phyloP scores from a whole-genome alignment of 1,140 invertebrate species.

The Chrysoperla carnea region DNA sequence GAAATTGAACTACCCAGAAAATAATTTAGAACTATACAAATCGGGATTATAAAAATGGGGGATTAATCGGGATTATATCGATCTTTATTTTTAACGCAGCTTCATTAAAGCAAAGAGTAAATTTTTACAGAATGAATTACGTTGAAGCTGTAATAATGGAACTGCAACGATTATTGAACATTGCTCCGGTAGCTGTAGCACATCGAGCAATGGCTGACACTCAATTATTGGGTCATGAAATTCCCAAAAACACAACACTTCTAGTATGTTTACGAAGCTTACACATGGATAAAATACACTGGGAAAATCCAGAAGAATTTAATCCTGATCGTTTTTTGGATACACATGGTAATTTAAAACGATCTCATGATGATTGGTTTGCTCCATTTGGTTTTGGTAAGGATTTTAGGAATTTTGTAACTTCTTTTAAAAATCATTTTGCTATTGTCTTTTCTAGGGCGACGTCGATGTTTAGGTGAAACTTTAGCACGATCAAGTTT shows the following conservation, averaged over 20 bases:
- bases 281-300: conserved; percentile 44
- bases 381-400: conserved; percentile 55
- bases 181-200: conserved; percentile 40
- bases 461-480: conserved; percentile 42
- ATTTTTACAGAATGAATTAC: conserved; percentile 33
- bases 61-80: neutral
- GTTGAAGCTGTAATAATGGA: conserved; percentile 40
- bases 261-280: conserved; percentile 46
- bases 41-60: neutral
- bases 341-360: conserved; percentile 29
- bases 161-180: conserved; percentile 29
- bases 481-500: conserved; percentile 31
- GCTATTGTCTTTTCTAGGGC: conserved; percentile 28
- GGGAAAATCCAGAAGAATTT: conserved; percentile 35
- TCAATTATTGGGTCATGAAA: conserved; percentile 33
- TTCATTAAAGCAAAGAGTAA: too few species aligned
- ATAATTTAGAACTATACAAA: neutral
- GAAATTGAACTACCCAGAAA: conserved; percentile 3
- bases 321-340: conserved; percentile 53
- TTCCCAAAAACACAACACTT: conserved; percentile 52
- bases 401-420: neutral
- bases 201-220: conserved; percentile 36
- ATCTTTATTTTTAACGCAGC: too few species aligned
- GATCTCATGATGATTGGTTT: conserved; percentile 33
- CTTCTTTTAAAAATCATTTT: too few species aligned